phyloP scores from a whole-genome alignment of 2,113 vertebrate species.

The Phrynosoma platyrhinos region DNA sequence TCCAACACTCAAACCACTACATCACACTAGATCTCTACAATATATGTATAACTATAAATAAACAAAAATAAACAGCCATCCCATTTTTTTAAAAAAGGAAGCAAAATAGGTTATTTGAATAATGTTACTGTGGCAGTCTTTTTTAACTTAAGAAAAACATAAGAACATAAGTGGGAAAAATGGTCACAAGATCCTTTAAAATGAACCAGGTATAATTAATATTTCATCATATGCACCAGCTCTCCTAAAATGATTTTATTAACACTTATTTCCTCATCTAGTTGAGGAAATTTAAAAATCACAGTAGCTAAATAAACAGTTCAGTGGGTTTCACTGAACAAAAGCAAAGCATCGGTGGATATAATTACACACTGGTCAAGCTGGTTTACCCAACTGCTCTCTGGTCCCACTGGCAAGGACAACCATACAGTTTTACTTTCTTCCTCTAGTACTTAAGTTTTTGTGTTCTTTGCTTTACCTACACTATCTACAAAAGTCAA shows the following conservation, averaged over 20 bases:
- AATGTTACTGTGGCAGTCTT: neutral
- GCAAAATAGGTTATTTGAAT: too few relatives aligned
- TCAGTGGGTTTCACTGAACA: neutral
- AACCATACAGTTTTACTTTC: neutral
- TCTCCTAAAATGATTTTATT: neutral
- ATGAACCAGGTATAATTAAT: neutral
- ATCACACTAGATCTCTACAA: too few relatives aligned
- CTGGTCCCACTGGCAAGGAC: neutral
- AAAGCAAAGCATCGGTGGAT: neutral
- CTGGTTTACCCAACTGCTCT: conserved; percentile 10
- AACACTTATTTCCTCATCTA: neutral
- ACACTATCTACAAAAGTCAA: neutral
- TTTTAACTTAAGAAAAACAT: neutral
- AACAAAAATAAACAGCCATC: too few relatives aligned
- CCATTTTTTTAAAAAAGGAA: too few relatives aligned
- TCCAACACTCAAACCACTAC: too few relatives aligned
- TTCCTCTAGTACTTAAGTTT: neutral
- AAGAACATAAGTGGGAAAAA: neutral
- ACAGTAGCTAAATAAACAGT: neutral
- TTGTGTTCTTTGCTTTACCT: neutral
- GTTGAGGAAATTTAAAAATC: neutral
- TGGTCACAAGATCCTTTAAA: neutral
- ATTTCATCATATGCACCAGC: neutral
- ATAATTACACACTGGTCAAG: conserved; percentile 7
- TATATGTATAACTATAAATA: too few relatives aligned